Evolutionary conservation across 1,140 invertebrate genomes (phyloP).

Genomic region (Mya arenaria): DNA sequence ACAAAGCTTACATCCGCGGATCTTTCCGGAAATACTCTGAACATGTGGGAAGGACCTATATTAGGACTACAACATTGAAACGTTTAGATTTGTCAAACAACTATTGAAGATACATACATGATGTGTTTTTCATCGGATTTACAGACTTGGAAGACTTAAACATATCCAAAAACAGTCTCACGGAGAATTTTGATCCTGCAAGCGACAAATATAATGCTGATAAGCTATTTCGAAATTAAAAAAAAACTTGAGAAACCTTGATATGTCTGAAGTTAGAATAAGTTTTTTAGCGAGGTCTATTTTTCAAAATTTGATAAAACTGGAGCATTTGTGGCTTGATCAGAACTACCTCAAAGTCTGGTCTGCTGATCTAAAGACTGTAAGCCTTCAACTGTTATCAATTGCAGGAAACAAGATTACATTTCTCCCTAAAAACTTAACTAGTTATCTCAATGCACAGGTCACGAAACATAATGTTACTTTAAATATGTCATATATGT

Average conservation of each 20-base stretch:
- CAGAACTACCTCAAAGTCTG: not conserved
- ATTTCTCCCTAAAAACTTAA: not conserved
- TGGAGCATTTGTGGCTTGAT: constrained; percentile 6
- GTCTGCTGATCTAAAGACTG: not conserved
- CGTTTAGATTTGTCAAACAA: constrained; percentile 31
- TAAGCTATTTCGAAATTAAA: not conserved
- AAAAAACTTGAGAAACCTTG: not conserved
- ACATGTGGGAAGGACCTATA: not conserved
- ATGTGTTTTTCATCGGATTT: not conserved
- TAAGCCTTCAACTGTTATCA: not conserved
- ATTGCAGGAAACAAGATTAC: constrained; percentile 15
- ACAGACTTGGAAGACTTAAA: not conserved
- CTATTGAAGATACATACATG: not conserved
- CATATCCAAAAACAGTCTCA: constrained; percentile 14
- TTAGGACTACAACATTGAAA: not conserved
- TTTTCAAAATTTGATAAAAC: not conserved
- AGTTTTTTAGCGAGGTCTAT: not conserved
- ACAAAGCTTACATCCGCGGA: not conserved
- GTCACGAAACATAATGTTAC: not conserved
- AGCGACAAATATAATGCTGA: not conserved
- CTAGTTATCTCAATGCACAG: constrained; percentile 4
- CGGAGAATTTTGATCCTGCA: not conserved
- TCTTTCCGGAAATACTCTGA: constrained; percentile 18
- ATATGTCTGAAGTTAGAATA: constrained; percentile 15
- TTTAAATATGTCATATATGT: not conserved